Conservation (phyloP, 2,888 invertebrate genomes). For the Protonemura montana region DNA sequence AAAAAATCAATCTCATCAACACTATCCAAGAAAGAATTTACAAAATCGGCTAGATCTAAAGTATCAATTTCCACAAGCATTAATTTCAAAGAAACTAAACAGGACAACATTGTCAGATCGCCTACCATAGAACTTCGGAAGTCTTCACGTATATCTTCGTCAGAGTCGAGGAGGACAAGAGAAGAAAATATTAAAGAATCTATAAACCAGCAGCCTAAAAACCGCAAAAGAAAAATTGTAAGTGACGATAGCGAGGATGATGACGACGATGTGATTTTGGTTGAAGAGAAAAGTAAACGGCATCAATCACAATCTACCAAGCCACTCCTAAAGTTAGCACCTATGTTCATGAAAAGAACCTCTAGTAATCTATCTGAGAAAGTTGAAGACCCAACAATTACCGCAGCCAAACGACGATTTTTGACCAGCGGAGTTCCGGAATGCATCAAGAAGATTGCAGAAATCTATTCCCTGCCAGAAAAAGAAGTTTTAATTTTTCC, state of each 20-base stretch:
- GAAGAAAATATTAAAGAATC: neutral
- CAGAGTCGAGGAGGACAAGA: neutral
- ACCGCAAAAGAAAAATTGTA: neutral
- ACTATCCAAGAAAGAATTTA: neutral
- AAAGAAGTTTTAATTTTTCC: slow-evolving; percentile 65
- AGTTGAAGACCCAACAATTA: slow-evolving; percentile 64
- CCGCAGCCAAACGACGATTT: slow-evolving; percentile 74
- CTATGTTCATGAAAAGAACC: slow-evolving; percentile 67
- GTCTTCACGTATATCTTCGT: neutral
- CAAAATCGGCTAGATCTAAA: neutral
- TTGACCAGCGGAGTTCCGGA: slow-evolving; percentile 76
- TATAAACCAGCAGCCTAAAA: neutral
- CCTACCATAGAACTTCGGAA: neutral
- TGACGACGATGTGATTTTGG: slow-evolving; percentile 47
- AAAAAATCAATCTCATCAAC: neutral
- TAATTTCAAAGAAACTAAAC: neutral
- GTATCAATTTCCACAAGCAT: neutral
- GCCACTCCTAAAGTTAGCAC: slow-evolving; percentile 68
- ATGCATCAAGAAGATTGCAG: slow-evolving; percentile 63
- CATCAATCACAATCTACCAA: slow-evolving; percentile 38
- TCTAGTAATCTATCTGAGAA: slow-evolving; percentile 57
- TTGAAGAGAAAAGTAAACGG: slow-evolving; percentile 53
- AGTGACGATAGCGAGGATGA: slow-evolving; percentile 17
- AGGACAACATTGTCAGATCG: neutral
- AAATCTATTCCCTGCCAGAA: slow-evolving; percentile 55